Conservation (phyloP, 1,140 invertebrate species). For the Musca vetustissima region DNA sequence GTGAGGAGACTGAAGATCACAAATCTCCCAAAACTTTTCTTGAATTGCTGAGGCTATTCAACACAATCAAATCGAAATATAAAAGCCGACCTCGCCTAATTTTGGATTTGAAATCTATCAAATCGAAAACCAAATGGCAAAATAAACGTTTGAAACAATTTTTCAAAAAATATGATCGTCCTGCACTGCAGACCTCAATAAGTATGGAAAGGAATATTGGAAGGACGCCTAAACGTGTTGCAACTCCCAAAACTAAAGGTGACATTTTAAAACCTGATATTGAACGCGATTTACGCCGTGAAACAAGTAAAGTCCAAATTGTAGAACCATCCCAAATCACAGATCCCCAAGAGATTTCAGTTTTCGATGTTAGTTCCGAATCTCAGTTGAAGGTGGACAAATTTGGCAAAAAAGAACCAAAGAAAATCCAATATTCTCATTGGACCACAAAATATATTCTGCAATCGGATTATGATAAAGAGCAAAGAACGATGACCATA, state of each 20-base stretch:
- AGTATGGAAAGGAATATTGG: no score
- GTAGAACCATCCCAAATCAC: no score
- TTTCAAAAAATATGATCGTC: no score
- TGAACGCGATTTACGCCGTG: no score
- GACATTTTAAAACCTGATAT: no score
- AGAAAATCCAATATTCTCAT: conserved; percentile 17
- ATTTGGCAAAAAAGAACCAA: not conserved
- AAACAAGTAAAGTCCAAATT: no score
- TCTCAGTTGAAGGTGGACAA: no score
- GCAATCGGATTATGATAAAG: conserved; percentile 20
- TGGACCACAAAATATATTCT: conserved; percentile 43
- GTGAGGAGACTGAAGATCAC: not conserved
- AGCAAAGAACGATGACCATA: conserved; percentile 30
- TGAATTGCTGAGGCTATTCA: not conserved
- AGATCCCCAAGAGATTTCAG: no score
- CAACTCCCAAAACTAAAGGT: no score
- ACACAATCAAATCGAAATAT: not conserved
- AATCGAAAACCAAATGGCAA: not conserved
- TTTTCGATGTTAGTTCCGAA: no score
- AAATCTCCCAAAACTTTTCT: not conserved
- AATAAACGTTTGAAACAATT: not conserved
- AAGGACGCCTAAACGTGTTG: no score
- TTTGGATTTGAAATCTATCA: not conserved
- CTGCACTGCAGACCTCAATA: no score
- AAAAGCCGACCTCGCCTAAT: not conserved